A percentile compares a stretch with the other conserved stretches of the same genome.
Evolutionary conservation across 92 coral and sea anemone species (phyloP).

Genomic region (Paramuricea clavata): DNA sequence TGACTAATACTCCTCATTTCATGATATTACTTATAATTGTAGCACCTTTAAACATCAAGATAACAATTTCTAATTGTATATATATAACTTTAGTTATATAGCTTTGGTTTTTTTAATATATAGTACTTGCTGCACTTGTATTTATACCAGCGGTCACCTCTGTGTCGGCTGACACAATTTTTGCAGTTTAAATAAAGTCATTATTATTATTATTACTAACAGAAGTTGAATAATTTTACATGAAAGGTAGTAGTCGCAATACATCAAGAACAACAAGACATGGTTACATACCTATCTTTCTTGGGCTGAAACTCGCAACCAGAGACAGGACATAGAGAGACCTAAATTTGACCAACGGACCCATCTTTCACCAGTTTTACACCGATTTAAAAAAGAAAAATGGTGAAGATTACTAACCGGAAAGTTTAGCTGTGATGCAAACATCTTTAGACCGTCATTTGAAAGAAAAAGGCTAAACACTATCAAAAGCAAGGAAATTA

Average conservation of each 20-base stretch:
- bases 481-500: conserved; percentile 47
- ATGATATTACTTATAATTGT: too few relatives aligned
- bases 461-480: conserved; percentile 48
- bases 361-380: conserved; percentile 23
- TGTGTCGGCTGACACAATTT: too few relatives aligned
- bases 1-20: too few relatives aligned
- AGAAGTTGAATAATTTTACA: conserved; percentile 8
- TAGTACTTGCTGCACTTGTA: too few relatives aligned
- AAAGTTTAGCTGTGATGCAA: conserved; percentile 56
- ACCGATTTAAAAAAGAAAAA: conserved; percentile 45
- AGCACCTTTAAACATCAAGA: too few relatives aligned
- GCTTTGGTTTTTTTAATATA: too few relatives aligned
- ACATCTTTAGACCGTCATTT: conserved; percentile 25
- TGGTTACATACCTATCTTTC: conserved; percentile 33
- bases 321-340: conserved; percentile 22
- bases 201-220: too few relatives aligned
- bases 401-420: conserved; percentile 51
- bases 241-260: conserved; percentile 5
- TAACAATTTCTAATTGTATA: too few relatives aligned
- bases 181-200: too few relatives aligned
- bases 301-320: conserved; percentile 3
- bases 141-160: too few relatives aligned
- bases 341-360: too few relatives aligned
- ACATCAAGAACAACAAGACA: conserved; percentile 25
- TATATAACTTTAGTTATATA: too few relatives aligned